Base-by-base conservation (phyloP, 2,888 invertebrate species). In the Parnassius apollo region DNA sequence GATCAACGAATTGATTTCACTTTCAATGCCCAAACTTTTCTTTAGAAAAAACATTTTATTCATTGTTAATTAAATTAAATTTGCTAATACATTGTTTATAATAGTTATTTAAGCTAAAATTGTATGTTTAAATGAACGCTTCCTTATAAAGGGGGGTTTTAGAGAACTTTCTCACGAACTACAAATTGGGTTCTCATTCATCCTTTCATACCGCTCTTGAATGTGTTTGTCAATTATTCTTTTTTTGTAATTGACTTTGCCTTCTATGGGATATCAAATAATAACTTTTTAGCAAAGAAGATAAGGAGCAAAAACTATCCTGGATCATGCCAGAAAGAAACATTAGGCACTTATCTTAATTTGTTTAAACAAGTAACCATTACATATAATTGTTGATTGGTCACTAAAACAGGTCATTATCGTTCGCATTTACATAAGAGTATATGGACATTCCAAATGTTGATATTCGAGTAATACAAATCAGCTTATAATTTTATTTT, bases 161-260 rank as follows among this genome's bases (percentile, higher is more conserved):
- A 12, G 13, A 44, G 54, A 53, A 54, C 50, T 55, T 52, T 63
- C 63, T 46, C 59, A 63, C 59, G 45, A 49, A n/a, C 22, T 45
- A 55, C 35, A 18, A 59, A 56, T 59, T 52, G 56, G 11, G 52
- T 59, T 52, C 42, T 59, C 13, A 46, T 52, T 63, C 11, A 51
- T 59, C 42, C 52, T 63, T 63, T 59, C 59, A 59, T 52, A 42
- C 52, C 45, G 61, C 52, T 52, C 63, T 63, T 63, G 59, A 63
- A 63, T 59, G 56, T 45, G 59, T 59, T 56, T 51, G 56, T 52
- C 59, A 57, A 63, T 63, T 63, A 63, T 59, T 59, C 56, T 63
- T 63, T 63, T 59, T 59, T 63, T 59, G 56, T 56, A 13, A 51
- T 48, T 56, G 63, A 63, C 62, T 62, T 58, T 45, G 62, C 42